Evolutionary conservation across 2,797 vertebrate species (phyloP).

Genomic region (Myoxocephalus aenaeus): DNA sequence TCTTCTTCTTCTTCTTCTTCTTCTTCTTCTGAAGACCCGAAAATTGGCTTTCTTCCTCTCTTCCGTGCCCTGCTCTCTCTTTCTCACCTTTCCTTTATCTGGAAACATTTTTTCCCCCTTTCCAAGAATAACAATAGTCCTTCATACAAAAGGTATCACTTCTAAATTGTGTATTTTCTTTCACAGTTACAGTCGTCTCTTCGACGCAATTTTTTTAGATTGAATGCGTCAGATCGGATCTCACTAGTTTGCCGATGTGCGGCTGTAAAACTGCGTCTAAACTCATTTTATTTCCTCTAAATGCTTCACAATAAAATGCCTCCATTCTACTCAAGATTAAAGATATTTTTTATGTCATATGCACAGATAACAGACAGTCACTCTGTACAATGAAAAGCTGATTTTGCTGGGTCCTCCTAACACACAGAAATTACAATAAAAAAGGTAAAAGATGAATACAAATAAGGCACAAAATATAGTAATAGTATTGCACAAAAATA

Average conservation of each 20-base stretch:
- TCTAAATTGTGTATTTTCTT: not conserved
- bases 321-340: not conserved
- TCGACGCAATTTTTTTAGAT: too few relatives aligned
- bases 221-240: too few relatives aligned
- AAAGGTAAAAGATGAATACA: too few relatives aligned
- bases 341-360: too few relatives aligned
- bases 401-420: too few relatives aligned
- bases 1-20: not conserved
- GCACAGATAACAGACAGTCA: too few relatives aligned
- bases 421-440: too few relatives aligned
- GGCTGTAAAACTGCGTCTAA: not conserved
- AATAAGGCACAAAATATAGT: too few relatives aligned
- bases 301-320: not conserved
- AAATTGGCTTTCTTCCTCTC: not conserved
- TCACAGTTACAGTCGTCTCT: not conserved
- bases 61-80: not conserved
- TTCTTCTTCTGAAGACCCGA: not conserved
- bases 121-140: conserved; percentile 3
- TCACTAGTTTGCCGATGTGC: too few relatives aligned
- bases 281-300: not conserved
- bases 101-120: not conserved
- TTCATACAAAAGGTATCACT: not conserved
- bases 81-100: not conserved
- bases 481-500: too few relatives aligned
- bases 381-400: too few relatives aligned